Conservation (phyloP, 1,140 invertebrate species). For the Orius insidiosus region DNA sequence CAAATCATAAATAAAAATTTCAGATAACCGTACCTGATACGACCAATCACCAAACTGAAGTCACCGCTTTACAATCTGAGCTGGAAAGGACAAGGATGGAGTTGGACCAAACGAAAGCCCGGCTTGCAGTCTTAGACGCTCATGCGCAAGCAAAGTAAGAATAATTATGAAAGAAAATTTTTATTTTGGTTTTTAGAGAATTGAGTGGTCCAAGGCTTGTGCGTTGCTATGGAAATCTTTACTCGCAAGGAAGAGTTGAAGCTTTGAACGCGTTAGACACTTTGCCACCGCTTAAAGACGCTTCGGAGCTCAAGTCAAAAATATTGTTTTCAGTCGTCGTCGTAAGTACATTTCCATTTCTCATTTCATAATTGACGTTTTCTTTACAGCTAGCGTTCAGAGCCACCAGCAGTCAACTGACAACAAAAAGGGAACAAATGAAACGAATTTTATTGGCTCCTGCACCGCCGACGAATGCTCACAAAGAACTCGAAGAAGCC, state of each 20-base stretch:
- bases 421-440: constrained; percentile 32
- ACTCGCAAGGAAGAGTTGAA: constrained; percentile 65
- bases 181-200: constrained; percentile 26
- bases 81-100: constrained; percentile 30
- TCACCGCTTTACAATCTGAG: constrained; percentile 27
- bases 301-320: constrained; percentile 77
- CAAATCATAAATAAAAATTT: neutral
- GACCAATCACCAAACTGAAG: constrained; percentile 18
- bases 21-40: constrained; percentile 10
- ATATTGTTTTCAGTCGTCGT: constrained; percentile 88
- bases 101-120: constrained; percentile 30
- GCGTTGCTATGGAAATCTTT: constrained; percentile 64
- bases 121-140: constrained; percentile 25
- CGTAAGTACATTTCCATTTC: constrained; percentile 40
- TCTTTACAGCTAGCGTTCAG: constrained; percentile 37
- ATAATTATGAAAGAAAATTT: too few relatives aligned
- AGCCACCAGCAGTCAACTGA: constrained; percentile 32
- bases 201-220: constrained; percentile 36
- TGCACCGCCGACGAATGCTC: constrained; percentile 18
- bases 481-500: constrained; percentile 30
- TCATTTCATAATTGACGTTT: constrained; percentile 1
- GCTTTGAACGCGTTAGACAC: constrained; percentile 66
- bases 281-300: constrained; percentile 55
- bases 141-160: constrained; percentile 17
- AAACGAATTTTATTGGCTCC: constrained; percentile 33